Base-by-base conservation (phyloP, 2,888 invertebrate genomes). In the Drosophila prolongata region DNA sequence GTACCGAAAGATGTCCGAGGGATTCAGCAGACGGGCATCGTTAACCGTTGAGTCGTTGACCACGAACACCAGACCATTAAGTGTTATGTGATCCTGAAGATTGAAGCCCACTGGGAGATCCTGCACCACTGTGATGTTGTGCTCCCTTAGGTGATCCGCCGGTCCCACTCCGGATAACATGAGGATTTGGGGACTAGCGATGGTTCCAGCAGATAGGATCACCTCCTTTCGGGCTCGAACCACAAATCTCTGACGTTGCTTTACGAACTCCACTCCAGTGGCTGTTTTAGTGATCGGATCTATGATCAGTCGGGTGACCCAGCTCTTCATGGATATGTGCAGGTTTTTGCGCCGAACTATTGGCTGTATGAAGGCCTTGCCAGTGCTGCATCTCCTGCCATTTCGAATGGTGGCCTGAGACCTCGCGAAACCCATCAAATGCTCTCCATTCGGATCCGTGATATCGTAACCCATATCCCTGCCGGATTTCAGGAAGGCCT, bases 121-220 rank as follows among this genome's bases (percentile, higher is more conserved):
- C 73, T 94, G 93, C 38, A 96, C 87, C 1, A 95, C 93, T 0
- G 93, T 90, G 56, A 97, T 95, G 3, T 93, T 93, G 8, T 94
- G 86, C 37, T 94, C 92, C 19, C 91, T 83, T 6, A 96, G 92
- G 85, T 96, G 94, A 0, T 94, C 92, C 35, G 90, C 92, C 0
- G 96, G 96, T 0, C 96, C 96, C 34, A 97, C 93, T 11, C 98
- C 98, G 0, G 97, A 97, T 13, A 97, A 91, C 96, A 97, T 96
- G 49, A 98, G 91, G 4, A 98, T 91, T 89, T 98, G 97, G 0
- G 98, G 97, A 2, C 97, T 96, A 77, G 96, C 97, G 34, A 98
- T 95, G 0, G 96, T 93, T 3, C 98, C 98, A 0, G 97, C 97
- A 8, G 96, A 94, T 34, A 97, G 91, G 57, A 98, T 94, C 1